A percentile compares a stretch with the other conserved stretches of the same genome.
These are phyloP conservation scores for Anas platyrhynchos DNA, from an alignment of 2,113 vertebrate genomes.

Conservation along the genomic window DNA sequence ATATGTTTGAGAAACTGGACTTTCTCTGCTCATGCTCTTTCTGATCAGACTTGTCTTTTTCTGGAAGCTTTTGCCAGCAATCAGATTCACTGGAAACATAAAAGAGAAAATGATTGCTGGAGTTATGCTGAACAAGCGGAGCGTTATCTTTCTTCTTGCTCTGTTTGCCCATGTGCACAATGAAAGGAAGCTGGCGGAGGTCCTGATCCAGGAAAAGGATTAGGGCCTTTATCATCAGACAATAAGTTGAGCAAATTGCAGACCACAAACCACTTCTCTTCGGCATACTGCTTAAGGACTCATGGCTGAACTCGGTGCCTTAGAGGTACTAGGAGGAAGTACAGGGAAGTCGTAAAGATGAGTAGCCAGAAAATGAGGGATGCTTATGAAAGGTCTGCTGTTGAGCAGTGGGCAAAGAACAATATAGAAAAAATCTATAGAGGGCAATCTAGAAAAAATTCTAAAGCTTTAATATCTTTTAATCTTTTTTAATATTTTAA, in stretches of 20 bases:
- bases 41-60: slow-evolving; percentile 50
- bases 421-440: not conserved
- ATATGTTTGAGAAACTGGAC: not conserved
- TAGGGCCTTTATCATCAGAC: slow-evolving; percentile 51
- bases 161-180: slow-evolving; percentile 56
- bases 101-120: slow-evolving; percentile 44
- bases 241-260: slow-evolving; percentile 45
- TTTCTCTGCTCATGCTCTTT: slow-evolving; percentile 27
- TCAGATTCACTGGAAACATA: slow-evolving; percentile 40
- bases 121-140: slow-evolving; percentile 53
- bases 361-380: not conserved
- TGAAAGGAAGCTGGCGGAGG: slow-evolving; percentile 55
- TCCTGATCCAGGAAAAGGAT: slow-evolving; percentile 56
- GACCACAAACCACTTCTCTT: slow-evolving; percentile 29
- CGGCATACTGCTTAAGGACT: not conserved
- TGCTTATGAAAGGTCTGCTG: not conserved
- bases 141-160: slow-evolving; percentile 32
- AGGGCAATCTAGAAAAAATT: not conserved
- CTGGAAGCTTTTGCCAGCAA: slow-evolving; percentile 22
- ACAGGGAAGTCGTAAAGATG: not conserved
- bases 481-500: not conserved
- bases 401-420: not conserved
- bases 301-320: not conserved
- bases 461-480: not conserved
- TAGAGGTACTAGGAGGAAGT: not conserved